Evolutionary conservation across 2,888 invertebrate genomes (phyloP).

Genomic region (Lamellibrachia satsuma): DNA sequence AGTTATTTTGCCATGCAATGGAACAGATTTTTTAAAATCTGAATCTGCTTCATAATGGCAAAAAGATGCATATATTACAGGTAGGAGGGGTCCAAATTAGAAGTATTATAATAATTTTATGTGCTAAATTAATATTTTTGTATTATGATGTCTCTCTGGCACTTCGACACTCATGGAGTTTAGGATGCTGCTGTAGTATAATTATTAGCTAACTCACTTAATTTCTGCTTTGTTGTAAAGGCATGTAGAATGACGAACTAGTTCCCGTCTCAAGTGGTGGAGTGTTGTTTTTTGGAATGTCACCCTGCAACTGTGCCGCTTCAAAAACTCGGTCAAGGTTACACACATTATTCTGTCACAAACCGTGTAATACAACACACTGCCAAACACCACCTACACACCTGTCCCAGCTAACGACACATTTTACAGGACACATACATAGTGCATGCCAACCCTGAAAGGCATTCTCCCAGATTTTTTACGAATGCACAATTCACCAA

Average conservation of each 20-base stretch:
- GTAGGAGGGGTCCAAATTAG: no score
- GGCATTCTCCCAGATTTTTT: background rate
- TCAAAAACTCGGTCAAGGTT: background rate
- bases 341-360: background rate
- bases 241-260: background rate
- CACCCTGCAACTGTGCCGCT: background rate
- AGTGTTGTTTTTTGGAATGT: background rate
- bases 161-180: no score
- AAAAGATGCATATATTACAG: no score
- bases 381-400: background rate
- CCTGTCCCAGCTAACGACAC: background rate
- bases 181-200: no score
- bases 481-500: background rate
- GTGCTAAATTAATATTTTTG: background rate
- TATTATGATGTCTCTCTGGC: background rate
- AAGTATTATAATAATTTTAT: background rate
- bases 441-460: background rate
- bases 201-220: no score
- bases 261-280: background rate
- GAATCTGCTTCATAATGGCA: background rate
- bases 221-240: background rate
- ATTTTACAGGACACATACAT: background rate
- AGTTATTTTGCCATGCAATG: background rate
- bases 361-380: background rate
- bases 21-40: background rate